Evolutionary conservation across 2,888 invertebrate species (phyloP).

Genomic region (Ischnura elegans): DNA sequence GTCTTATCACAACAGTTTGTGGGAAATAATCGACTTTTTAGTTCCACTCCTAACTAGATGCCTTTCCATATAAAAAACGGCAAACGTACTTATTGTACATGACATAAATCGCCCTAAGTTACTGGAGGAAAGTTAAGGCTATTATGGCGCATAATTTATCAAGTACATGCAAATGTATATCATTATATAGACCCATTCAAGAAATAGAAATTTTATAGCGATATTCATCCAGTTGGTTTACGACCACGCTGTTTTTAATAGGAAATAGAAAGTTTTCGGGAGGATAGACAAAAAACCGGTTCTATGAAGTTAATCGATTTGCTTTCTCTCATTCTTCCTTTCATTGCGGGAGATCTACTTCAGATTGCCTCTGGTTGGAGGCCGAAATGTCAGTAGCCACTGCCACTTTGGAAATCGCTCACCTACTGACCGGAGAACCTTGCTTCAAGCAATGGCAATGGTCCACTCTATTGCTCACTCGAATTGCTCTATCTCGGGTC

Average conservation of each 20-base stretch:
- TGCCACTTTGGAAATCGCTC: not conserved
- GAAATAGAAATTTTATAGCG: not conserved
- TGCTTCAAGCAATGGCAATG: not conserved
- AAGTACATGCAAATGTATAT: not conserved
- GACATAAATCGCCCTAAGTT: not conserved
- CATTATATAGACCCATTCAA: not conserved
- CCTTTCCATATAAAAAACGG: not conserved
- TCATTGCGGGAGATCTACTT: not conserved
- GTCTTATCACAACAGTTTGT: too few relatives aligned
- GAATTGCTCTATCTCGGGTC: too few relatives aligned
- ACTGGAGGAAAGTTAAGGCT: not conserved
- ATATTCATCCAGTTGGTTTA: not conserved
- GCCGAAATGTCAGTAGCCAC: not conserved
- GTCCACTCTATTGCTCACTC: not conserved
- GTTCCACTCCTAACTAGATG: too few relatives aligned
- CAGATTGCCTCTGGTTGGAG: not conserved
- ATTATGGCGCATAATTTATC: not conserved
- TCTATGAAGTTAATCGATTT: constrained; percentile 28
- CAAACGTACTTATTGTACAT: not conserved
- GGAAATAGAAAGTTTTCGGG: constrained; percentile 23
- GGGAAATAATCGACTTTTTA: too few relatives aligned
- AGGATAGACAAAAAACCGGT: constrained; percentile 48
- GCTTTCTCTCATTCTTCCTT: constrained; percentile 55
- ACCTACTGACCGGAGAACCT: not conserved
- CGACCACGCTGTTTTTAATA: not conserved